These are phyloP conservation scores for Hippolais icterina DNA, from an alignment of 2,113 vertebrate species.

Conservation along the genomic window DNA sequence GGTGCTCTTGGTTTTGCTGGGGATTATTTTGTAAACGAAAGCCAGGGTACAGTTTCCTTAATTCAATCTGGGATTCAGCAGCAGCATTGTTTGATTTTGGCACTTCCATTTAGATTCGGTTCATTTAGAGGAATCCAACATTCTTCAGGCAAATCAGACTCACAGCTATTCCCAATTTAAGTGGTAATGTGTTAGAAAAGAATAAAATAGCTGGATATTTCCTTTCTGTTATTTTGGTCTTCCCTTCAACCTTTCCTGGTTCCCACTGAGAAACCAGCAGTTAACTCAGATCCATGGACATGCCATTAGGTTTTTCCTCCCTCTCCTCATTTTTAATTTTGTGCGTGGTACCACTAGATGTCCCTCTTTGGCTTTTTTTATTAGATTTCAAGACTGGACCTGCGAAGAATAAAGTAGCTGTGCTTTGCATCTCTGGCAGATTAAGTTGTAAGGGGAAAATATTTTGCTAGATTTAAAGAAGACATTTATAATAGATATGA, in stretches of 20 bases:
- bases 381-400: background rate
- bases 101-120: background rate
- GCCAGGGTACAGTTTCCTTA: background rate
- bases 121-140: background rate
- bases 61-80: background rate
- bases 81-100: background rate
- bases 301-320: background rate
- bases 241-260: background rate
- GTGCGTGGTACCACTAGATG: slow-evolving; percentile 74
- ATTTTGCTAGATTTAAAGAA: slow-evolving; percentile 18
- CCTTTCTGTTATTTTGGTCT: background rate
- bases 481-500: background rate
- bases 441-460: background rate
- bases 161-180: background rate
- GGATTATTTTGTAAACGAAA: background rate
- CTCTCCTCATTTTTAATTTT: background rate
- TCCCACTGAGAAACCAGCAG: background rate
- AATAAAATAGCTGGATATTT: background rate
- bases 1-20: background rate
- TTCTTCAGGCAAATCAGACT: background rate
- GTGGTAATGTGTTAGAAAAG: background rate
- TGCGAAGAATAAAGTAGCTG: background rate
- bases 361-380: slow-evolving; percentile 77
- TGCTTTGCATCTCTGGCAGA: background rate
- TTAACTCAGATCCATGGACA: background rate